Conservation (phyloP, 2,797 vertebrate species). For the Acipenser oxyrinchus region DNA sequence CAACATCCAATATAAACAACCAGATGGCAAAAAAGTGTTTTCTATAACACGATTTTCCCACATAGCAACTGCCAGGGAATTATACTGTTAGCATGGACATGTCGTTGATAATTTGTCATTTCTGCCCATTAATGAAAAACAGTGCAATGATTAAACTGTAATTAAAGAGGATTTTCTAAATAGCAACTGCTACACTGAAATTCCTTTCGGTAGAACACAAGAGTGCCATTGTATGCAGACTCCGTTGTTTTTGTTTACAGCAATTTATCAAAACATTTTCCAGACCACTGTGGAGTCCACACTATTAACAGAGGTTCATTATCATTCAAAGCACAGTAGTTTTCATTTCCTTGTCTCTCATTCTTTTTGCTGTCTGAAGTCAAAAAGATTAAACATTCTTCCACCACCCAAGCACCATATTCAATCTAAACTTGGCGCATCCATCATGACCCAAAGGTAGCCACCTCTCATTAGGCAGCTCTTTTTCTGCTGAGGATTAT, state of each 20-base stretch:
- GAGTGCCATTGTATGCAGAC: constrained; percentile 8
- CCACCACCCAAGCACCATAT: background rate
- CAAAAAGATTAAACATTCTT: constrained; percentile 1
- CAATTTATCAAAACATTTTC: constrained; percentile 1
- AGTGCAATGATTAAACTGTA: constrained; percentile 43
- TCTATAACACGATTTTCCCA: constrained; percentile 22
- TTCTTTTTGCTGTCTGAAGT: constrained; percentile 3
- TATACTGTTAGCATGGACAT: constrained; percentile 35
- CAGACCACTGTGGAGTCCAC: background rate
- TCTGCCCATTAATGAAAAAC: constrained; percentile 53
- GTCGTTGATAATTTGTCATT: constrained; percentile 53
- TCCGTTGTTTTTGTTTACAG: background rate
- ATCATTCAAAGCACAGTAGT: background rate
- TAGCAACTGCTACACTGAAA: constrained; percentile 23
- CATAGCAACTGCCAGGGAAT: constrained; percentile 29
- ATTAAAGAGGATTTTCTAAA: constrained; percentile 35
- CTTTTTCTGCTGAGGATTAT: too few relatives aligned
- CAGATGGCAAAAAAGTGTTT: constrained; percentile 30
- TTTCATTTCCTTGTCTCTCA: background rate
- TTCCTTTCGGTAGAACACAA: constrained; percentile 6
- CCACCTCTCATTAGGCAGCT: background rate
- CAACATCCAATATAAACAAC: constrained; percentile 25
- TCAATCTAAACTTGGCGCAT: background rate
- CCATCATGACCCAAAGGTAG: background rate
- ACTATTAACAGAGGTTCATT: background rate